These are phyloP conservation scores for Pelosia muscerda DNA, from an alignment of 2,888 invertebrate genomes.

Conservation along the genomic window DNA sequence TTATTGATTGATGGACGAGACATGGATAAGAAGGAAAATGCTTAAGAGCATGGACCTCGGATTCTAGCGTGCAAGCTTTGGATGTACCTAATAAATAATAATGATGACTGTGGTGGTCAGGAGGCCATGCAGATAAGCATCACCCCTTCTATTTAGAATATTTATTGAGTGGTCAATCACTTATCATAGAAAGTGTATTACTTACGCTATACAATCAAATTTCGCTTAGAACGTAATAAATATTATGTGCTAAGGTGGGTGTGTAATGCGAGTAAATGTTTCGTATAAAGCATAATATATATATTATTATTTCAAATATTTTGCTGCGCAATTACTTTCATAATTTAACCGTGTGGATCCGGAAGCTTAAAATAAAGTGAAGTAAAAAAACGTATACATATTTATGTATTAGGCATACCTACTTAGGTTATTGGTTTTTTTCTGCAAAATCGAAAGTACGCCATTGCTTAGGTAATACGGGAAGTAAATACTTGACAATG, in stretches of 20 bases:
- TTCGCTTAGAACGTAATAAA: not conserved
- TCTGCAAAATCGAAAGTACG: not conserved
- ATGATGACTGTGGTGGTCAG: not conserved
- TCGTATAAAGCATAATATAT: not conserved
- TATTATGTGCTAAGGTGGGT: not conserved
- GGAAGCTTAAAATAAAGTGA: not conserved
- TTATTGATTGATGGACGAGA: not conserved
- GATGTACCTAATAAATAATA: not conserved
- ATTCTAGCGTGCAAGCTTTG: not conserved
- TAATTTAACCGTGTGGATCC: not conserved
- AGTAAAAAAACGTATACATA: not conserved
- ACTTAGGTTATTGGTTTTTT: not conserved
- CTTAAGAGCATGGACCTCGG: not conserved
- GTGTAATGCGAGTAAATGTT: not conserved
- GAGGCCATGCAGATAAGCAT: not conserved
- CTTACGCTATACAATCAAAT: constrained; percentile 1
- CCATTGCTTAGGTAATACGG: not conserved
- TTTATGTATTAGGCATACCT: not conserved
- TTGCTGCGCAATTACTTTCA: not conserved
- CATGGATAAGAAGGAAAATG: not conserved
- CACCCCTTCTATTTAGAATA: not conserved
- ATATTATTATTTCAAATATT: not conserved
- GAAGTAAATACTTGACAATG: not conserved
- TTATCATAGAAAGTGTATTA: not conserved
- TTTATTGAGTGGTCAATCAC: not conserved